A percentile compares a stretch with the other conserved stretches of the same genome.
phyloP scores from a whole-genome alignment of 2,113 vertebrate genomes.

The Benitochromis conjunctus region DNA sequence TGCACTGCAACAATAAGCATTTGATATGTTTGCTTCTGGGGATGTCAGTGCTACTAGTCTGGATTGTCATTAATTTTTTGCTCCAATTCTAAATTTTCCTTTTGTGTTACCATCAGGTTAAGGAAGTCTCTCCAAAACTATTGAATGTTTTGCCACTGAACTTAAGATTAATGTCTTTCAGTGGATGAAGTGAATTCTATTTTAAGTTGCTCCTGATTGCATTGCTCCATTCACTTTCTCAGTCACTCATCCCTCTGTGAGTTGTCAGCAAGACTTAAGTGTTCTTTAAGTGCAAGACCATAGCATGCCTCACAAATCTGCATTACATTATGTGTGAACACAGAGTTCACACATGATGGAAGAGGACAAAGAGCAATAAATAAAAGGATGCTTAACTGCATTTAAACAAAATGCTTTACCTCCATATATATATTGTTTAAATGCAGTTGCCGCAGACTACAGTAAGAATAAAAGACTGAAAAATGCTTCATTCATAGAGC shows the following conservation, averaged over 20 bases:
- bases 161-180: background rate
- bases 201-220: background rate
- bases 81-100: background rate
- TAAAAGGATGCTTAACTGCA: background rate
- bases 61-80: background rate
- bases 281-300: background rate
- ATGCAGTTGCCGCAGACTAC: background rate
- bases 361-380: background rate
- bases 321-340: background rate
- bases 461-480: background rate
- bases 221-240: background rate
- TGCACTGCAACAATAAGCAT: background rate
- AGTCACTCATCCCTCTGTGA: background rate
- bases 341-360: background rate
- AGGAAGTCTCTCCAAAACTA: background rate
- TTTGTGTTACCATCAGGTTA: background rate
- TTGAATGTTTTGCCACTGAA: background rate
- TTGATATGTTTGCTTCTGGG: background rate
- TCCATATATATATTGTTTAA: background rate
- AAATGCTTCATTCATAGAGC: background rate
- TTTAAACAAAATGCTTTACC: background rate
- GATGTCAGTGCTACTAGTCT: background rate
- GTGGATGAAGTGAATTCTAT: background rate
- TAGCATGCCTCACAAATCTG: background rate
- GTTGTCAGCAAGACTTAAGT: background rate